A percentile compares a stretch with the other conserved stretches of the same genome.
These are phyloP conservation scores for Onychomys leucogaster DNA, from an alignment of 2,797 vertebrate species.

Conservation along the genomic window DNA sequence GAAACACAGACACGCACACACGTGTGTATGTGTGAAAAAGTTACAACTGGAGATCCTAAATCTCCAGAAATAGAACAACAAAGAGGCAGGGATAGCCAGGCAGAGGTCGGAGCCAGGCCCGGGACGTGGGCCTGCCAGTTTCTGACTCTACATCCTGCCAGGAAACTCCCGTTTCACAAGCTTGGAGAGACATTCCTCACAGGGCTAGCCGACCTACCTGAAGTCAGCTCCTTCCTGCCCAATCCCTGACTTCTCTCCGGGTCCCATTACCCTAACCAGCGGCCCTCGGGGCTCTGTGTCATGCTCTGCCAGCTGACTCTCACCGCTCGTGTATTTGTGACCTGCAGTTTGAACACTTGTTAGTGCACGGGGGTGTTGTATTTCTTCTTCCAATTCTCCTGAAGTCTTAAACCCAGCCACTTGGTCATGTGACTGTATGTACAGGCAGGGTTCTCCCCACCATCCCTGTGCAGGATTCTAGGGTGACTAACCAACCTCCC, in stretches of 20 bases:
- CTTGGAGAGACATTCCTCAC: background rate
- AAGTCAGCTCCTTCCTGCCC: background rate
- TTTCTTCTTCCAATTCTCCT: background rate
- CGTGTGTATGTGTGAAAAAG: accelerated
- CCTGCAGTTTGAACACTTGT: background rate
- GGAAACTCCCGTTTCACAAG: background rate
- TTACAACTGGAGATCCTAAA: background rate
- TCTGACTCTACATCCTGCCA: background rate
- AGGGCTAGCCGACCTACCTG: background rate
- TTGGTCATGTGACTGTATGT: background rate
- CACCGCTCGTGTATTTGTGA: accelerated
- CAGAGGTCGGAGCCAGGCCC: accelerated
- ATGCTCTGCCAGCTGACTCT: too few species aligned
- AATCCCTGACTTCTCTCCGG: accelerated
- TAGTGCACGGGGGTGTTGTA: accelerated
- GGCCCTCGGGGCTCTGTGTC: background rate
- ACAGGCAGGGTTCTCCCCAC: too few species aligned
- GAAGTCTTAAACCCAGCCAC: background rate
- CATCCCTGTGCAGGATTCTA: background rate
- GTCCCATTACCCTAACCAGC: background rate
- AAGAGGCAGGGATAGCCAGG: background rate
- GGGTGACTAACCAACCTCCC: background rate
- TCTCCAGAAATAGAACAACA: background rate
- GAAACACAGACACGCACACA: background rate
- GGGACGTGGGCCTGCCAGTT: background rate